Evolutionary conservation across 2,113 vertebrate genomes (phyloP), one percentile per base, ranked within the genome.

Genomic region (Lycaon pictus): DNA sequence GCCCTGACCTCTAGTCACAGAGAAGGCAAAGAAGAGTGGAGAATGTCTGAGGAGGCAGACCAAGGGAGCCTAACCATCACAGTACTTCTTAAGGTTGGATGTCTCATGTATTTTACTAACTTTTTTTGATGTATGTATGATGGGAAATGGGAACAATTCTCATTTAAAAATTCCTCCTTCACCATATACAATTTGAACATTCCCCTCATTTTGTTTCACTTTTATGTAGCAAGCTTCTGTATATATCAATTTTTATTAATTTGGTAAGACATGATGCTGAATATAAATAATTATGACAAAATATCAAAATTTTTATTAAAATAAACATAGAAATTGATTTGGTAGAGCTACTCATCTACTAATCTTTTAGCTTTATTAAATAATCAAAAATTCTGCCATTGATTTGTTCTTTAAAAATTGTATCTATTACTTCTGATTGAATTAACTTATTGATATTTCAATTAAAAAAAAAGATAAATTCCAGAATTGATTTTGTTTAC

Each of bases 321-420:
- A 94, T 79, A 86, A 96, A 93, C 27, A 63, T 56, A 63, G 60
- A 67, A 71, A 86, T 95, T 95, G 69, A 96, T 96, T 83, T 88
- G 19, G 55, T 90, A 93, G 67, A 88, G 16, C 32, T 91, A 82
- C 32, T 69, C 27, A 91, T 48, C 76, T 55, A 77, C 74, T 88
- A 82, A 88, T 76, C 53, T 85, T 91, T 88, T 84, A 93, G 65
- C 19, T 89, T 95, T 90, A 80, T 91, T 95, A 97, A 94, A 76
- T 93, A 76, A 80, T 93, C 6, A 72, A 88, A 92, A 96, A 51
- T 65, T 69, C 37, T 88, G 23, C 10, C 53, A 93, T 90, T 63
- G 76, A 88, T 95, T 83, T 72, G 60, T 72, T 95, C 29, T 95
- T 92, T 90, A 51, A 74, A 93, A 93, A 63, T 93, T 32, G 1